Base-by-base conservation (phyloP, 2,888 invertebrate species). In the Papilio demoleus region DNA sequence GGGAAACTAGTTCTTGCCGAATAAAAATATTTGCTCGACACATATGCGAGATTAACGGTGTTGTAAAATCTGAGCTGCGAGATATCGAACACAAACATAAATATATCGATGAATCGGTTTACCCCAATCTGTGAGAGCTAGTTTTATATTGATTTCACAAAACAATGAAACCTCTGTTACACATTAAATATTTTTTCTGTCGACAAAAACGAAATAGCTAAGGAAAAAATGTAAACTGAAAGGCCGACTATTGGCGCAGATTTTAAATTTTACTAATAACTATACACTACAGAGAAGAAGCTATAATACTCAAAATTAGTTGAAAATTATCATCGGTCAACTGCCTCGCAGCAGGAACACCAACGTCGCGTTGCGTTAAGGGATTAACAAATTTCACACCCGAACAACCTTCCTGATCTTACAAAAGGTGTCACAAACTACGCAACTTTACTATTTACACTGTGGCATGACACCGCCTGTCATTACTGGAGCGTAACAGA, bases 1-100 rank as follows among this genome's bases (percentile, higher is more conserved):
- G 80, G 76, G 71, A 73, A 83, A 83, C 83, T 81, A 82, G 83
- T 80, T 80, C 74, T 72, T 47, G 68, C 24, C 72, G 74, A 79
- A 79, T 80, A 81, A 85, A 85, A 84, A 84, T 82, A 83, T 84
- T 84, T 82, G 78, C 78, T 75, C 74, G 78, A 74, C 82, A 80
- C 77, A 77, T 74, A 79, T 80, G 76, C 47, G 67, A 75, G 74
- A 77, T 82, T 82, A 78, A 83, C 79, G 79, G 74, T 72, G 74
- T 70, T 74, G 79, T 83, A 73, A 77, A 82, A 78, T 77, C 66
- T 68, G 53, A 72, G 73, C 76, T 64, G 50, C 66, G 65, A 66
- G 70, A 68, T 67, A 70, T 71, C 72, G 67, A 64, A 53, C 61
- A 65, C 45, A 56, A 45, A 61, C 38, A 45, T 56, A 34, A 19